phyloP scores from a whole-genome alignment of 2,113 vertebrate species.

The Calidris pygmaea region DNA sequence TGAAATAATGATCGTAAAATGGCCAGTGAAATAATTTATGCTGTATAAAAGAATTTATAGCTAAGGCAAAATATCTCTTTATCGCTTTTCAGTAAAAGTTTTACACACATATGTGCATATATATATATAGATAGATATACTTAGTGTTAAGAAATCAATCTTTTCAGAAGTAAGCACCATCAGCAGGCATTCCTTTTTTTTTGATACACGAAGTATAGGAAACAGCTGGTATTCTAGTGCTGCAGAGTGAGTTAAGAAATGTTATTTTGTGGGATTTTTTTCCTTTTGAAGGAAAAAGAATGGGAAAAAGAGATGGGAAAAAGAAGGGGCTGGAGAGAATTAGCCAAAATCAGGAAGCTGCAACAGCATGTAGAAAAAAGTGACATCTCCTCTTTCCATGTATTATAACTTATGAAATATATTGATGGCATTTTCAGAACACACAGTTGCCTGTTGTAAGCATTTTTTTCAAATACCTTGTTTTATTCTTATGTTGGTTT shows the following conservation, averaged over 20 bases:
- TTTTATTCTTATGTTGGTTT: neutral
- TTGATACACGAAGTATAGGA: neutral
- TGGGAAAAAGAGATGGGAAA: neutral
- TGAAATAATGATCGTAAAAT: neutral
- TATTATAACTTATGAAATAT: neutral
- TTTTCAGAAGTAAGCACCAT: neutral
- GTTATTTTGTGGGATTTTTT: neutral
- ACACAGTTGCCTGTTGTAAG: neutral
- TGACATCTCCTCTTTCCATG: neutral
- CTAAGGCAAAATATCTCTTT: neutral
- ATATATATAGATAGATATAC: no score
- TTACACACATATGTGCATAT: accelerated
- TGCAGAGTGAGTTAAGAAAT: neutral
- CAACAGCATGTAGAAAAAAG: neutral
- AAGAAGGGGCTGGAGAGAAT: neutral
- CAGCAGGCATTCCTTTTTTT: neutral
- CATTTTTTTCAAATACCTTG: neutral
- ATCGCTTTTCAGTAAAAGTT: neutral
- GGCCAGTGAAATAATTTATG: neutral
- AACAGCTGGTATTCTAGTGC: neutral
- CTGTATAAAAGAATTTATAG: neutral
- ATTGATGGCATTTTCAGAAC: neutral
- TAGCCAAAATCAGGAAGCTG: neutral
- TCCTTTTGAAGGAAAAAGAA: neutral
- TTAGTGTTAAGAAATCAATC: neutral